Percentiles rank a stretch among this genome's conserved stretches.
Conservation (phyloP, 2,797 vertebrate species). For the Kryptolebias ocellatus region DNA sequence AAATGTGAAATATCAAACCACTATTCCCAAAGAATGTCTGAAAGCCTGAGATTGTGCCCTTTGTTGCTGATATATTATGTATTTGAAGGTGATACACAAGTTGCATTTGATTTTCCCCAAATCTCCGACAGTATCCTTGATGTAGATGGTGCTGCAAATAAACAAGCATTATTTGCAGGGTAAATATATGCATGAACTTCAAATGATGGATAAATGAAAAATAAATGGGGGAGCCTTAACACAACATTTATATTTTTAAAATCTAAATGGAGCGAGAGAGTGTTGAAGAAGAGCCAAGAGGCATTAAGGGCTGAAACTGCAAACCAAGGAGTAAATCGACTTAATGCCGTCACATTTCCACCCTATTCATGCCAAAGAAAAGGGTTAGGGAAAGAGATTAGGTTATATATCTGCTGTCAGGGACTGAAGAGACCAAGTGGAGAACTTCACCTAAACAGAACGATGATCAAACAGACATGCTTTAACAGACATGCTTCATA, state of each 20-base stretch:
- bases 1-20: constrained; percentile 71
- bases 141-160: constrained; percentile 72
- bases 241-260: constrained; percentile 78
- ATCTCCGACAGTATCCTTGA: constrained; percentile 64
- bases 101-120: constrained; percentile 73
- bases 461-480: constrained; percentile 84
- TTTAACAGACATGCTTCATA: constrained; percentile 84
- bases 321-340: constrained; percentile 85
- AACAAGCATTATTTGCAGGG: constrained; percentile 78
- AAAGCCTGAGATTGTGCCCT: constrained; percentile 68
- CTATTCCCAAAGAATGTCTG: constrained; percentile 69
- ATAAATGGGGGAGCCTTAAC: constrained; percentile 77
- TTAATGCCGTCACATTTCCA: constrained; percentile 84
- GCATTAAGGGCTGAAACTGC: constrained; percentile 82
- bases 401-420: constrained; percentile 83
- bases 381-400: constrained; percentile 82
- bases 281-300: constrained; percentile 81
- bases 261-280: constrained; percentile 78
- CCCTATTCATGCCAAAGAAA: constrained; percentile 82
- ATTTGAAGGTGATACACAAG: constrained; percentile 79
- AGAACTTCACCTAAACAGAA: constrained; percentile 82
- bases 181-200: constrained; percentile 80
- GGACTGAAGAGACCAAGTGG: constrained; percentile 79
- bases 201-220: constrained; percentile 79
- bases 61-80: constrained; percentile 72